These are phyloP conservation scores for Parus major DNA, from an alignment of 2,113 vertebrate species.

Conservation along the genomic window DNA sequence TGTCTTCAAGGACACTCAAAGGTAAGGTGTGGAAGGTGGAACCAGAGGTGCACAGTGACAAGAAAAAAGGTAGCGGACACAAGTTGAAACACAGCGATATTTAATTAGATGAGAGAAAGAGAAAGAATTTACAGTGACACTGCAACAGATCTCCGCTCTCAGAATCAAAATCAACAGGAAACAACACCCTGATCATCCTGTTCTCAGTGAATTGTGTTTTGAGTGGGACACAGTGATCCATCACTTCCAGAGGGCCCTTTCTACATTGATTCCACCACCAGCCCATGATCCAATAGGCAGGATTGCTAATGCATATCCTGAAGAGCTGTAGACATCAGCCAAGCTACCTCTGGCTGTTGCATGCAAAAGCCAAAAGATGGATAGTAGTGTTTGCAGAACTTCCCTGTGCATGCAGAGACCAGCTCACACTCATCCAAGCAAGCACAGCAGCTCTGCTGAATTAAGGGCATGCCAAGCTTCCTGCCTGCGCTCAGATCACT, in stretches of 20 bases:
- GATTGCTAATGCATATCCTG: background rate
- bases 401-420: background rate
- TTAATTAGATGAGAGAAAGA: background rate
- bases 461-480: background rate
- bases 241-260: background rate
- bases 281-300: background rate
- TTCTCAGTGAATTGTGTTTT: background rate
- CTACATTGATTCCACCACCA: background rate
- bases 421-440: background rate
- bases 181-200: background rate
- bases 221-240: background rate
- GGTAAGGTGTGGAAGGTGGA: background rate
- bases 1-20: background rate
- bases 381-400: background rate
- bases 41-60: background rate
- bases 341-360: rapidly evolving
- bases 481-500: rapidly evolving
- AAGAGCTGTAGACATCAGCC: background rate
- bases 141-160: background rate
- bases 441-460: background rate
- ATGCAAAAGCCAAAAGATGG: background rate
- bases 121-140: background rate
- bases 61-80: background rate
- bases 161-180: background rate
- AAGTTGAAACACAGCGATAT: background rate